Base-by-base conservation (phyloP, 2,888 invertebrate genomes). In the Tanypteryx hageni region DNA sequence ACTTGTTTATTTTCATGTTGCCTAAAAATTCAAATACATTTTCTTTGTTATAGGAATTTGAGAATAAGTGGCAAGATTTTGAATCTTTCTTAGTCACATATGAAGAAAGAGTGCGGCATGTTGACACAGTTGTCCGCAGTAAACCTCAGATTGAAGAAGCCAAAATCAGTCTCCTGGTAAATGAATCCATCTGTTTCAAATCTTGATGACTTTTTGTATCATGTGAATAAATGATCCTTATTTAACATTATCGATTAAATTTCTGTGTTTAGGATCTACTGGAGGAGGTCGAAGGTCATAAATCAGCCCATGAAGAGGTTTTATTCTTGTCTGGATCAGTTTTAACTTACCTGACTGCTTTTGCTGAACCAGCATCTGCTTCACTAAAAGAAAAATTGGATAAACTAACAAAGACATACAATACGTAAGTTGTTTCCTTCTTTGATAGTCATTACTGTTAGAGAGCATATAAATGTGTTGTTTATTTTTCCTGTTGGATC, bases 41-140 rank as follows among this genome's bases (percentile, higher is more conserved):
- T 68, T 92, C 58, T 57, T 58, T 93, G 92, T 93, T 93, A 86
- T 91, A 94, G 94, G 94, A 97, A 93, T 97, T 98, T 93, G 97
- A 98, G 94, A 96, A 96, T 92, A 96, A 96, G 93, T 97, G 97
- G 96, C 96, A 97, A 93, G 95, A 96, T 92, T 96, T 98, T 93
- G 97, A 97, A 93, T 96, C 97, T 92, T 96, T 97, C 93, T 95
- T 98, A 93, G 96, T 96, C 64, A 96, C 97, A 9, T 96, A 97
- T 92, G 97, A 97, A 93, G 98, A 98, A 95, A 96, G 97, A 93
- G 96, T 96, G 94, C 96, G 97, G 93, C 97, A 98, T 95, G 96
- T 98, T 93, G 98, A 98, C 95, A 96, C 96, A 92, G 96, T 96
- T 93, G 97, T 98, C 92, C 96, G 97, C 94, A 98, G 97, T 91